Evolutionary conservation across 2,888 invertebrate genomes (phyloP), one percentile per base, ranked within the genome.

Genomic region (Oscheius myriophilus): DNA sequence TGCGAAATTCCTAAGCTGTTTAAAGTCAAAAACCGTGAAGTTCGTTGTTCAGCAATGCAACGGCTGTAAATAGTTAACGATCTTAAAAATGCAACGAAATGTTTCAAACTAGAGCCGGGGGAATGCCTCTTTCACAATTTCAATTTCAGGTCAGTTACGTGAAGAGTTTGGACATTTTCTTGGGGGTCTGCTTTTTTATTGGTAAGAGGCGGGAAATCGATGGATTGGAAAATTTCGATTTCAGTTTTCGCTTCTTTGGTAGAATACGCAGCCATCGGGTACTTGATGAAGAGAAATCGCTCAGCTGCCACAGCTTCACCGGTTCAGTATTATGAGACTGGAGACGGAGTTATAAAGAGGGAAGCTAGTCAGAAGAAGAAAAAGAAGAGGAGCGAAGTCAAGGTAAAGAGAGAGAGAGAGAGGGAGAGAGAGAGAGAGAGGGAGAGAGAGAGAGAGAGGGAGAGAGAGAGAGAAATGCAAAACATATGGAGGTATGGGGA

Each of bases 181-280:
- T 87, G 18, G 87, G 87, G 11, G 84, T 87, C 14, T 87, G 87
- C 70, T 87, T 87, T 76, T 84, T 87, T 65, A 87, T 87, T 43
- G 84, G 84, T 84, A 42, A 68, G 73, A 68, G 33, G 43, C 21
- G 18, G 21, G 25, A 33, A 11, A 49, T 52, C 9, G n/a, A n/a
- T 33, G 33, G 9, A 33, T 33, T 33, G 3, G 3, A 9, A 16
- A 43, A 59, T 43, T 6, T 2, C 12, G n/a, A 25, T 71, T 83
- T 49, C 69, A 83, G 85, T 86, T 11, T 86, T 86, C 62, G 86
- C 86, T 16, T 81, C 82, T 26, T 73, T 86, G 23, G 58, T 86
- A 53, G 86, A 86, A 71, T 86, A 86, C 70, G 86, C 86, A 0
- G 79, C 83, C 6, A 82, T 86, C 33, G 86, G 86, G 16, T 86